These are phyloP conservation scores for Alethe diademata DNA, from an alignment of 2,113 vertebrate species.

Conservation along the genomic window DNA sequence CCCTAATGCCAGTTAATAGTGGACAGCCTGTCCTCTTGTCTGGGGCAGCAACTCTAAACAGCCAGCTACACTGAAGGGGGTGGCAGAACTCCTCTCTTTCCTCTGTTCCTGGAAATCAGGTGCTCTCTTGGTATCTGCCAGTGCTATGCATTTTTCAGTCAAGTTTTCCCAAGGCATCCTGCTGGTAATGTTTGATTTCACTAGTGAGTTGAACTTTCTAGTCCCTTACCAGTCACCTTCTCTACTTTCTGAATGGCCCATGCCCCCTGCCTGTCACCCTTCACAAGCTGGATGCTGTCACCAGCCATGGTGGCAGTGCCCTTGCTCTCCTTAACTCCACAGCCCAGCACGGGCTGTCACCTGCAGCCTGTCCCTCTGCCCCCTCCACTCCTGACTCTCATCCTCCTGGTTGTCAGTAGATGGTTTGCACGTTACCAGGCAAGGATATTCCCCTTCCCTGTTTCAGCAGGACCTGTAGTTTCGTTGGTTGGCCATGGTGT, in stretches of 20 bases:
- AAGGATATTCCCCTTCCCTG: background rate
- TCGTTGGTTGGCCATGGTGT: background rate
- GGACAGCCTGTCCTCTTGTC: no score
- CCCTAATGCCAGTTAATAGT: background rate
- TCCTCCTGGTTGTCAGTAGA: background rate
- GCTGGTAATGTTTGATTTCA: background rate
- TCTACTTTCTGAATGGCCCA: background rate
- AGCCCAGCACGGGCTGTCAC: background rate
- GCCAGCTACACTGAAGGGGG: no score
- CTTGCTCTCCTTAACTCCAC: background rate
- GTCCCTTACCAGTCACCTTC: background rate
- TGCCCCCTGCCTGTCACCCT: background rate
- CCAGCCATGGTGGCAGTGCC: background rate
- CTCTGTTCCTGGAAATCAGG: background rate
- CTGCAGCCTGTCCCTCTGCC: background rate
- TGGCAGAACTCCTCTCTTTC: background rate
- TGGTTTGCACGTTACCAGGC: background rate
- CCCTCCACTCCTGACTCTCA: rapidly evolving
- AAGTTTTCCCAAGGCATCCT: background rate
- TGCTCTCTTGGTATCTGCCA: background rate
- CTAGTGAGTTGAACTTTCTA: background rate
- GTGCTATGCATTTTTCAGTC: background rate
- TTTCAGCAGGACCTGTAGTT: background rate
- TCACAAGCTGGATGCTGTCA: background rate
- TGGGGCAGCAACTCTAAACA: background rate